These are phyloP conservation scores for Ctenochaetus hawaiiensis DNA, from an alignment of 2,797 vertebrate genomes.

Conservation along the genomic window DNA sequence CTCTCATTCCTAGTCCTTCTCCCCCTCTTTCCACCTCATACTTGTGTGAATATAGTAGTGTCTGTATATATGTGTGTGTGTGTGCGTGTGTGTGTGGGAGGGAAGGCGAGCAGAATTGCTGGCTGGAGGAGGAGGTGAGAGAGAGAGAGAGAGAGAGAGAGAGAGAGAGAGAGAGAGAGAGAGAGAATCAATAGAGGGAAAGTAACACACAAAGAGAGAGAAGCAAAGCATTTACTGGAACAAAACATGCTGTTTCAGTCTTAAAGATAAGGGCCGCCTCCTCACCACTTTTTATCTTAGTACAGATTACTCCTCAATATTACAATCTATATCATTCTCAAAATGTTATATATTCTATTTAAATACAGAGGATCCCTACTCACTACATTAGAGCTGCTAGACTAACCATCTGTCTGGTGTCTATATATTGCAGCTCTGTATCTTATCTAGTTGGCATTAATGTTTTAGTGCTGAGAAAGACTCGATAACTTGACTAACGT, in stretches of 20 bases:
- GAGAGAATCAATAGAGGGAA: slow-evolving; percentile 44
- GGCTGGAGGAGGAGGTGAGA: slow-evolving; percentile 71
- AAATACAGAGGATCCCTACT: background rate
- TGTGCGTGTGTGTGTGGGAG: slow-evolving; percentile 65
- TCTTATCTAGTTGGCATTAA: slow-evolving; percentile 9
- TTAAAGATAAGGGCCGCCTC: slow-evolving; percentile 74
- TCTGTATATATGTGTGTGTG: slow-evolving; percentile 60
- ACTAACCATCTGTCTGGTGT: slow-evolving; percentile 36
- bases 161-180: slow-evolving; percentile 29
- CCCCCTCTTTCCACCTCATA: slow-evolving; percentile 32
- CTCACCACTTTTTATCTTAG: slow-evolving; percentile 64
- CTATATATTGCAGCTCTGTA: background rate
- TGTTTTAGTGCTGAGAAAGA: background rate
- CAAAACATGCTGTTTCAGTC: slow-evolving; percentile 75
- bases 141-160: slow-evolving; percentile 44
- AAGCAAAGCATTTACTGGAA: slow-evolving; percentile 71
- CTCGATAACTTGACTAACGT: background rate
- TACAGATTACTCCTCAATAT: slow-evolving; percentile 57
- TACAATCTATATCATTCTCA: slow-evolving; percentile 33
- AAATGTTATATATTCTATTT: background rate
- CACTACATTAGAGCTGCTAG: slow-evolving; percentile 5
- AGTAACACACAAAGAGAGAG: slow-evolving; percentile 42
- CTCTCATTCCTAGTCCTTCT: slow-evolving; percentile 33
- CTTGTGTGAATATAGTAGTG: slow-evolving; percentile 64
- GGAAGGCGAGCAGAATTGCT: slow-evolving; percentile 70